Base-by-base conservation (phyloP, 1,140 invertebrate genomes). In the Eumaeus atala region DNA sequence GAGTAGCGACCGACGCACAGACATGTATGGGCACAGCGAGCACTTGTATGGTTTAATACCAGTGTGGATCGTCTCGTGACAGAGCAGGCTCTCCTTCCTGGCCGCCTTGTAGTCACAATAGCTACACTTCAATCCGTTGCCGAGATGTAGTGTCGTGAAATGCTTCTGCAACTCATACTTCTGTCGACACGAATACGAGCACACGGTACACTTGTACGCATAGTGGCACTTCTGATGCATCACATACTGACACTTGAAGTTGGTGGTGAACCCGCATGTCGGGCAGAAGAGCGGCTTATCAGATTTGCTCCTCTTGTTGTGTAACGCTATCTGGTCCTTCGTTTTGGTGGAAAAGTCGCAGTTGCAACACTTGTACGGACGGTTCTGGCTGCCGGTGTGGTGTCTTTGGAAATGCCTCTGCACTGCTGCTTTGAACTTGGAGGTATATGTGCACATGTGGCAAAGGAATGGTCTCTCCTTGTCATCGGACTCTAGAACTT, bases 331-430 rank as follows among this genome's bases (percentile, higher is more conserved):
- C 44, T 77, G 72, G 36, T 82, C 78, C 58, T 79, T 77, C 7
- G 76, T 82, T 67, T 78, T 77, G 0, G 75, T 82, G 9, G 70
- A 69, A 47, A 81, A 81, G 37, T 75, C 74, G 51, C 77, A 81
- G 38, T 77, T 75, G 0, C 64, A 53, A 50, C 77, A 81, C 36
- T 78, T 71, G 28, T 75, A 81, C 0, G 77, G 77, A 18, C 70
- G 52, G 34, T 70, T 73, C 18, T 71, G 54, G 7, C 14, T 62
- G 3, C 68, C 69, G 0, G 77, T 78, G 58, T 81, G 77, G n/a
- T 72, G 70, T 40, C 77, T 53, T 49, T 78, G 77, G 21, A 70
- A 78, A 14, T 81, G 77, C n/a, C 77, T 62, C 51, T 78, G 74
- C 0, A 81, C 75, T 0, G 74, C 72, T 0, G 77, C 77, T 53